These are phyloP conservation scores for Rhipidura dahli DNA, from an alignment of 2,113 vertebrate species.

Conservation along the genomic window DNA sequence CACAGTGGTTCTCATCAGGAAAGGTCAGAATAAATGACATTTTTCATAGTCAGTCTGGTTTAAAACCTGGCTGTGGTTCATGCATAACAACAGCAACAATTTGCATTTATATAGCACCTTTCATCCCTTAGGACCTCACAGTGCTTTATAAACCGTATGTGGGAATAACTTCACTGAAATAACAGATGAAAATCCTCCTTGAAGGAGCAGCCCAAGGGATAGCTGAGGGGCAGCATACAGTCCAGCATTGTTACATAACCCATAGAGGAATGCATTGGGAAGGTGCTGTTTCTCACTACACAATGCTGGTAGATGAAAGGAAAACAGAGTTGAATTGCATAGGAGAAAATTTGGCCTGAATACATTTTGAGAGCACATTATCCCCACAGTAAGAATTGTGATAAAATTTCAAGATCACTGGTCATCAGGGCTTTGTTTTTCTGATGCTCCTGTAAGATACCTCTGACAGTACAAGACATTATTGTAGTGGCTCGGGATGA, in stretches of 20 bases:
- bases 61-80: slow-evolving; percentile 38
- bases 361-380: background rate
- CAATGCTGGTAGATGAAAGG: background rate
- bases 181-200: background rate
- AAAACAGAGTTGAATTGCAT: background rate
- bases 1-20: slow-evolving; percentile 10
- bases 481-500: background rate
- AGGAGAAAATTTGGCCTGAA: background rate
- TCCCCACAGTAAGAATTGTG: background rate
- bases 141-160: slow-evolving; percentile 22
- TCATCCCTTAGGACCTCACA: slow-evolving; percentile 45
- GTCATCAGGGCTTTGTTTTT: background rate
- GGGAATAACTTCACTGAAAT: slow-evolving; percentile 36
- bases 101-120: slow-evolving; percentile 72
- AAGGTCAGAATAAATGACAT: slow-evolving; percentile 54
- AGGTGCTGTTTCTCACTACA: background rate
- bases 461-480: background rate
- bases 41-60: slow-evolving; percentile 55
- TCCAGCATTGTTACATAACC: background rate
- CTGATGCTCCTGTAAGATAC: background rate
- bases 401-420: background rate
- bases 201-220: background rate
- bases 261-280: background rate
- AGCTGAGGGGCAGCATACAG: background rate
- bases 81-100: slow-evolving; percentile 58